Evolutionary conservation across 2,113 vertebrate genomes (phyloP).

Genomic region (Rhea americana): DNA sequence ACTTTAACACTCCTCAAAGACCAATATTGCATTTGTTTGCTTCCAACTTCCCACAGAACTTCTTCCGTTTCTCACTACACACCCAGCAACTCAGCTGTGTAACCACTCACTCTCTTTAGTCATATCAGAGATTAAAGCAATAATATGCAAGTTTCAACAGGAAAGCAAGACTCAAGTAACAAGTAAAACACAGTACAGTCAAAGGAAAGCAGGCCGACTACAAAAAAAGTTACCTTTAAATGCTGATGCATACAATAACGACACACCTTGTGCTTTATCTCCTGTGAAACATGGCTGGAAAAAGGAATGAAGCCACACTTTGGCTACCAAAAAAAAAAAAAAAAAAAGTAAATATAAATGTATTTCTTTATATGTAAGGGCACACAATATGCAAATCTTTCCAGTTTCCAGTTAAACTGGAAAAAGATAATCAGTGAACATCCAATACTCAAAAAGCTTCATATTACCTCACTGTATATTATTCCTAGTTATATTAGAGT

Average conservation of each 20-base stretch:
- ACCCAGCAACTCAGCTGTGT: background rate
- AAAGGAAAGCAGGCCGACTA: background rate
- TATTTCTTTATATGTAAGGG: background rate
- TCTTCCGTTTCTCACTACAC: slow-evolving; percentile 31
- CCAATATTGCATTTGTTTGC: background rate
- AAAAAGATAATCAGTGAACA: background rate
- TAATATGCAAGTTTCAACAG: background rate
- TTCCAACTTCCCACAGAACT: slow-evolving; percentile 43
- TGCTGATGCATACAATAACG: slow-evolving; percentile 98
- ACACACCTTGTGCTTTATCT: slow-evolving; percentile 92
- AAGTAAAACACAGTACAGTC: background rate
- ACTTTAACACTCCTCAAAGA: background rate
- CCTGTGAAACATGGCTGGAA: slow-evolving; percentile 88
- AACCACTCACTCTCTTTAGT: slow-evolving; percentile 18
- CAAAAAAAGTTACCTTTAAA: slow-evolving; percentile 80
- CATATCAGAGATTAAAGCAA: background rate
- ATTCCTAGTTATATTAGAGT: background rate
- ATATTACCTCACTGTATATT: background rate
- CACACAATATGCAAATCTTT: background rate
- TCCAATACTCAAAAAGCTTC: background rate
- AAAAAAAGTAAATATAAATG: background rate
- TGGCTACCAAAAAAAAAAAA: slow-evolving; percentile 81
- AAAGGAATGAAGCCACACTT: slow-evolving; percentile 97
- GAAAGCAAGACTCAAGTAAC: background rate
- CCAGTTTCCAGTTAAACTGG: background rate